These are phyloP conservation scores for Mythimna lalbum DNA, from an alignment of 2,888 invertebrate genomes.

Conservation along the genomic window DNA sequence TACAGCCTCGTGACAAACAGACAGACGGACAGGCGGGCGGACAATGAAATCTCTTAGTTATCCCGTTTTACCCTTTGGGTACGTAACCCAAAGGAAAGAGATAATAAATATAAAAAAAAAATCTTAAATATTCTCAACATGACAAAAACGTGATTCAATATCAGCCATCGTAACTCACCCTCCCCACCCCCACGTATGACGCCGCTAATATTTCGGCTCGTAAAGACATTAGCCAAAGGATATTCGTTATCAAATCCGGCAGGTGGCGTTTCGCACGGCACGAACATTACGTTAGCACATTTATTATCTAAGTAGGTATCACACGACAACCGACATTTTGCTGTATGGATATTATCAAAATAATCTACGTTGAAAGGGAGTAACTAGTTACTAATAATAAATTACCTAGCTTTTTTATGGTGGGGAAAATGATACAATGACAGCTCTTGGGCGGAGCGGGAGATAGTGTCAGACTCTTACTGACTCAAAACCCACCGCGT, in stretches of 20 bases:
- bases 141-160: neutral
- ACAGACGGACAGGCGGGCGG: too few relatives aligned
- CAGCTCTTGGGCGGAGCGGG: too few relatives aligned
- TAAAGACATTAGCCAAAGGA: constrained; percentile 58
- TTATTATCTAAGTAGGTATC: constrained; percentile 55
- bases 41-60: too few relatives aligned
- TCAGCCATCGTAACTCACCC: neutral
- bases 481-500: too few relatives aligned
- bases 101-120: neutral
- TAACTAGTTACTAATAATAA: neutral
- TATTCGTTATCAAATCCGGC: constrained; percentile 69
- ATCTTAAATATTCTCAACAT: neutral
- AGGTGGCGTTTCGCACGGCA: constrained; percentile 72
- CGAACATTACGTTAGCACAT: constrained; percentile 55
- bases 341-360: constrained; percentile 21
- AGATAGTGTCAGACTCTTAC: too few relatives aligned
- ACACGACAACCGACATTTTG: constrained; percentile 39
- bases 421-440: too few relatives aligned
- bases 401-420: too few relatives aligned
- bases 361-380: neutral
- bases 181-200: constrained; percentile 28
- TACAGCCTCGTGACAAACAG: too few relatives aligned
- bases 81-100: too few relatives aligned
- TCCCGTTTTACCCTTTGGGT: too few relatives aligned
- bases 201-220: constrained; percentile 55